Base-by-base conservation (phyloP, 1,140 invertebrate genomes). In the Aphaenogaster floridana region DNA sequence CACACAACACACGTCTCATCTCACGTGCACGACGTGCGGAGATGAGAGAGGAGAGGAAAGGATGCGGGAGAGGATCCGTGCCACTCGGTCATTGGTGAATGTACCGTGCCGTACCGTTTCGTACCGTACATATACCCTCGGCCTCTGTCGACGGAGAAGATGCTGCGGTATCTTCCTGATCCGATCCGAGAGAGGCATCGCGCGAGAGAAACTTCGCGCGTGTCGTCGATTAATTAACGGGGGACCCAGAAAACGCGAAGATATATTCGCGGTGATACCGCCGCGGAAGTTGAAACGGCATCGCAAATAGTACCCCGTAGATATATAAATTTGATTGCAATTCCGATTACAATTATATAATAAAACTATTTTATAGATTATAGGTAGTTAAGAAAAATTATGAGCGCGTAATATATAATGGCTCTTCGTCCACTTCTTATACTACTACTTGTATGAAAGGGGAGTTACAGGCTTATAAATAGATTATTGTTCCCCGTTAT, bases 21-120 rank as follows among this genome's bases (percentile, higher is more conserved):
- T 61, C 54, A 63, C 52, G 52, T 69, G 87, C 87, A 80, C 80
- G 81, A 74, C 52, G 34, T n/a, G 86, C 78, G 86, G 83, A 88
- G 88, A 90, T 81, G 78, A 74, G 89, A 69, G 88, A 92, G 84
- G 92, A 87, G 92, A 85, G 87, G 90, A 88, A 86, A 90, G 88
- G 90, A 88, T 89, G 89, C 88, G 92, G 83, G 92, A 91, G 93
- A 95, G 92, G 94, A 95, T 95, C 93, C 94, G 94, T 95, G 94
- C 94, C 94, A 95, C 94, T 95, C 94, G 94, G 94, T 95, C 94
- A 95, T 95, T 95, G 94, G 94, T 95, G 94, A 95, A 95, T 94
- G 94, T 95, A 94, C 94, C 92, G 92, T 91, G 89, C 91, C 88
- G 94, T 94, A 93, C 93, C 94, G 91, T 94, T 87, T 92, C 94